A percentile compares a stretch with the other conserved stretches of the same genome.
phyloP scores from a whole-genome alignment of 2,113 vertebrate species.

The Paracanthobrama guichenoti region DNA sequence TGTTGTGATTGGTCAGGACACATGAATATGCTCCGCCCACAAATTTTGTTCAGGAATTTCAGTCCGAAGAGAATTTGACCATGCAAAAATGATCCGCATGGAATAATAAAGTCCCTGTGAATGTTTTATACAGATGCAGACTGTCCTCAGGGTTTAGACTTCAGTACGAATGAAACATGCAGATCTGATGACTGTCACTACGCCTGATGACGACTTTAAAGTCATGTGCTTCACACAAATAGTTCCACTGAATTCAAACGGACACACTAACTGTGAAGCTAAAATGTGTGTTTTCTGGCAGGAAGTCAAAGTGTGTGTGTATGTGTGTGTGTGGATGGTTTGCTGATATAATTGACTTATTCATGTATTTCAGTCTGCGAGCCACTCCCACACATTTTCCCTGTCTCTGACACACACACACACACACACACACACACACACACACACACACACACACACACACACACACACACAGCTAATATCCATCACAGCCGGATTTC shows the following conservation, averaged over 20 bases:
- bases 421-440: slow-evolving; percentile 45
- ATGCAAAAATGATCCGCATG: neutral
- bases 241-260: neutral
- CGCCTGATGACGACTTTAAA: neutral
- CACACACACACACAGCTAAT: slow-evolving; percentile 8
- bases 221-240: slow-evolving; percentile 29
- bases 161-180: neutral
- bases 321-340: slow-evolving; percentile 36
- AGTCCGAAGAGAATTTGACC: neutral
- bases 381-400: slow-evolving; percentile 66
- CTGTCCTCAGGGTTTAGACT: neutral
- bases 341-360: slow-evolving; percentile 67
- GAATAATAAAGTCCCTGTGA: neutral
- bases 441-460: slow-evolving; percentile 18
- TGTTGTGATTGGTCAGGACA: neutral
- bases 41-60: neutral
- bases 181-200: slow-evolving; percentile 25
- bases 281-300: slow-evolving; percentile 32
- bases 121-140: neutral
- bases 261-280: slow-evolving; percentile 20
- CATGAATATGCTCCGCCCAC: neutral
- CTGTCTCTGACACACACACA: slow-evolving; percentile 57
- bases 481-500: slow-evolving; percentile 16
- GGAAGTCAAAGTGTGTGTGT: slow-evolving; percentile 23
- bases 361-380: slow-evolving; percentile 64